Evolutionary conservation across 2,113 vertebrate species (phyloP), one percentile per base, ranked within the genome.

Genomic region (Otus sunia): DNA sequence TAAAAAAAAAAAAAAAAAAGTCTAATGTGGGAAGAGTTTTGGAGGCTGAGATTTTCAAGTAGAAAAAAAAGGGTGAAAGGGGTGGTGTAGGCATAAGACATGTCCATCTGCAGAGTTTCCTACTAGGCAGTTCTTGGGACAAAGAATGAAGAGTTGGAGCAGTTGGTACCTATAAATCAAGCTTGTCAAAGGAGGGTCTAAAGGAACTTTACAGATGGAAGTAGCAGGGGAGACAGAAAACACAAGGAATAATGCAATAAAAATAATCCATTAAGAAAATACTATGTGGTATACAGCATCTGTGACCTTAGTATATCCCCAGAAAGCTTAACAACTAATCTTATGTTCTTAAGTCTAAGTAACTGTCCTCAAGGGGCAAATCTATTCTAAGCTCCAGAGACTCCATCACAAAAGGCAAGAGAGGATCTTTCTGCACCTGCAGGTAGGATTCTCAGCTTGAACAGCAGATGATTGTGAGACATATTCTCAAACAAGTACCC

Each of bases 281-380:
- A 36, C 22, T 64, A 2, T 1, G 5, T 88, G 78, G 12, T 23
- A 49, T 41, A 43, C 10, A 81, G 26, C 5, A 5, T 36, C 45
- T 39, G 49, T 92, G 92, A 90, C 92, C 86, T 92, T 62, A n/a
- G 7, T 67, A 52, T 68, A 83, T 80, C 45, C 30, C 15, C 53
- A 69, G 82, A 76, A 88, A 80, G 86, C 79, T 88, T 92, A 93
- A 56, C 21, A 88, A 52, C 30, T 71, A 67, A 86, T 95, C 69
- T 79, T 39, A 68, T 8, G 36, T 73, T 85, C 64, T 93, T 88
- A 94, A 90, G 52, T 39, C 58, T 86, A 67, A 58, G 55, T 53
- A 88, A 83, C 69, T 50, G 59, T 75, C 53, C 66, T 90, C 75
- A 66, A 60, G 30, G 21, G 16, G 17, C 25, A 80, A 83, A 93